Evolutionary conservation across 2,888 invertebrate genomes (phyloP), one percentile per base, ranked within the genome.

Genomic region (Formica aserva): DNA sequence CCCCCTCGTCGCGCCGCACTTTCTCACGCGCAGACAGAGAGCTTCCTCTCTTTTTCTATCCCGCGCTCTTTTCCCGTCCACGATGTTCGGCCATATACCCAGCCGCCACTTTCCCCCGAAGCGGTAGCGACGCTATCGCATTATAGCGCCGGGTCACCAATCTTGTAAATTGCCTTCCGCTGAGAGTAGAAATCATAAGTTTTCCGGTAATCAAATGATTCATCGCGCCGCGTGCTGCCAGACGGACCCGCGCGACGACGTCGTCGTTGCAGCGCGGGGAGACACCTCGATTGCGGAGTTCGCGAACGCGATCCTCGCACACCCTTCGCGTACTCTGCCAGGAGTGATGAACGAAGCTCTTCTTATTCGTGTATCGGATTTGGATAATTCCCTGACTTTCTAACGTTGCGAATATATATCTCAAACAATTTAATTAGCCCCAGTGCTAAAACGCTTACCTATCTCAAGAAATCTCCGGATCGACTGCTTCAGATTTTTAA

Each of bases 141-240:
- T 89, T 90, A 90, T 88, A 89, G 83, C 87, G 86, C 78, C 86
- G 71, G 81, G 84, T 86, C 87, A 92, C 90, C 90, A 92, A 91
- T 92, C 91, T 92, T 89, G 87, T 88, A 91, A 92, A 92, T 92
- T 92, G 91, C 92, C 89, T 86, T 86, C 87, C 88, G 88, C 87
- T 87, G 88, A 91, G 87, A 91, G 88, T 87, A 87, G 88, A 83
- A 90, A 91, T 91, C 89, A 87, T 88, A 90, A 91, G 90, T 90
- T 91, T 88, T 86, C 87, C 85, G 84, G 86, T 91, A 91, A 91
- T 92, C 92, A 89, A 92, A 92, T 92, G 88, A 91, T 92, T 89
- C 90, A 90, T 89, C 85, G 91, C 76, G 60, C 86, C 52, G 45
- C 55, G 78, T 52, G 76, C 82, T 45, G 71, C 62, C 82, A 65